phyloP scores from a whole-genome alignment of 2,797 vertebrate genomes.

The Amazona ochrocephala region DNA sequence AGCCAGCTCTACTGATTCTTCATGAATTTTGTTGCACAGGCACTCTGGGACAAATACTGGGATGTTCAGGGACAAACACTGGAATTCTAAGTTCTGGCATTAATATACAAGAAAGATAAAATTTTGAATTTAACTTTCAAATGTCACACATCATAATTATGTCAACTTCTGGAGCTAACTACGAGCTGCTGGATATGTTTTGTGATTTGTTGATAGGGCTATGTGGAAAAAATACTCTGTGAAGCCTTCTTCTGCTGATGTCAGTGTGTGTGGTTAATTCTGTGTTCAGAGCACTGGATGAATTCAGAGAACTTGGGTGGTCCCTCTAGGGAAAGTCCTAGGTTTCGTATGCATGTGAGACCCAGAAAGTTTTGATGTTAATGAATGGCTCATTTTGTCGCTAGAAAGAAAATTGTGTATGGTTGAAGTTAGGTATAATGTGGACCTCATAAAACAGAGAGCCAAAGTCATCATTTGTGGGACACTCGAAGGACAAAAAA shows the following conservation, averaged over 20 bases:
- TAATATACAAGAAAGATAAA: not conserved
- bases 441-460: not conserved
- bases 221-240: not conserved
- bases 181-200: not conserved
- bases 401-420: not conserved
- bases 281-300: not conserved
- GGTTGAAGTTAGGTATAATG: not conserved
- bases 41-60: not conserved
- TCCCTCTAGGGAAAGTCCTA: not conserved
- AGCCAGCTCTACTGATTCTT: not conserved
- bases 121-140: not conserved
- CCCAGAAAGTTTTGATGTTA: not conserved
- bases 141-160: slow-evolving; percentile 35
- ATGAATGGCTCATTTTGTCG: not conserved
- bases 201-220: not conserved
- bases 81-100: slow-evolving; percentile 18
- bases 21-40: slow-evolving; percentile 12
- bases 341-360: not conserved
- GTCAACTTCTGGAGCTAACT: not conserved
- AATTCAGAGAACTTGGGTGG: not conserved
- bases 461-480: not conserved
- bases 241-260: not conserved
- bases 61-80: not conserved
- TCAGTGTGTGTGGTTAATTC: not conserved
- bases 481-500: not conserved